phyloP scores from a whole-genome alignment of 37 sponge, comb jelly and placozoan genomes.

The Spongilla lacustris region DNA sequence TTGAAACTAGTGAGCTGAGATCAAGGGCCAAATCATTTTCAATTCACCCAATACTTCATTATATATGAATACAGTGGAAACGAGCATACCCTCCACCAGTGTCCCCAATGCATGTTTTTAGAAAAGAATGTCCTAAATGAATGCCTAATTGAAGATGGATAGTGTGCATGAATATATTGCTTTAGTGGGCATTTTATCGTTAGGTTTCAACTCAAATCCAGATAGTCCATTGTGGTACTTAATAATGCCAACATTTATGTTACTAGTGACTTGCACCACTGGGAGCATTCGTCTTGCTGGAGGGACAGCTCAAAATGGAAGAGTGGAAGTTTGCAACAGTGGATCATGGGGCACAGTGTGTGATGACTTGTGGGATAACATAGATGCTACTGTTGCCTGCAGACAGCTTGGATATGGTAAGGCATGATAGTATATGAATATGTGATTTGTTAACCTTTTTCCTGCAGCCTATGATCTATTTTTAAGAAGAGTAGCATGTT shows the following conservation, averaged over 20 bases:
- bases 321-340: slow-evolving; percentile 48
- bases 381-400: slow-evolving; percentile 45
- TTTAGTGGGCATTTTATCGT: no score
- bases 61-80: no score
- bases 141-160: no score
- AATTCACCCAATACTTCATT: no score
- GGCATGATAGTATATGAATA: background rate
- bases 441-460: background rate
- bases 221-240: background rate
- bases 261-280: slow-evolving; percentile 9
- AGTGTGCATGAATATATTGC: no score
- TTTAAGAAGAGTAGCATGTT: background rate
- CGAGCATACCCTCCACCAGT: no score
- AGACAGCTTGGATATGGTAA: slow-evolving; percentile 42
- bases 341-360: slow-evolving; percentile 53
- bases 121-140: no score
- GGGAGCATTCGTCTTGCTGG: slow-evolving; percentile 35
- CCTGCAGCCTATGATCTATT: background rate
- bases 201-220: no score
- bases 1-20: no score
- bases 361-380: slow-evolving; percentile 46
- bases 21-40: no score
- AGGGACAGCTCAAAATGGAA: slow-evolving; percentile 20
- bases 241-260: background rate
- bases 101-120: no score